Evolutionary conservation across 2,888 invertebrate species (phyloP), one percentile per base, ranked within the genome.

Genomic region (Agonum fuliginosum): DNA sequence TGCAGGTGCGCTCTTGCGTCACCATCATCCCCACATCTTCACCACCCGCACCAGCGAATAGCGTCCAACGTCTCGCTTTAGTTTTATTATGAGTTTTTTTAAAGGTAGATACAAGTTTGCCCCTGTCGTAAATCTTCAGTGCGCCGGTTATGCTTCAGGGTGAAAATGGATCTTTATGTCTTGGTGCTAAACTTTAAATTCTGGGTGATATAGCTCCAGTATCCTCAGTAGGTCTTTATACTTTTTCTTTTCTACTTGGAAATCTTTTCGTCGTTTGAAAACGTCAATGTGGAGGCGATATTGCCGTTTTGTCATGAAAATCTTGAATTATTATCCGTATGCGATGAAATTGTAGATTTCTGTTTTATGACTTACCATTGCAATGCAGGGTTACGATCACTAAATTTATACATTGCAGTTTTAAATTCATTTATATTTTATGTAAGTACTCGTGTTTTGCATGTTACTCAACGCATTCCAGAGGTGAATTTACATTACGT

Each of bases 121-220:
- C 30, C 24, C 54, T 12, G n/a, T 20, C 22, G 24, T 54, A 73
- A 73, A 58, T 73, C 58, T 73, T 22, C 41, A 58, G 73, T 41
- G 6, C 41, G 20, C 37, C 72, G 72, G 20, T 37, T 37, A 37
- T 72, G 54, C 22, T 14, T 54, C 73, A 34, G 30, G 58, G 58
- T 54, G 58, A 58, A 73, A 73, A 73, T 73, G 41, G 73, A 73
- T 54, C 73, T 73, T 73, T 58, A 73, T 58, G 73, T 73, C 10
- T 20, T 8, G 73, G 27, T 73, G 37, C 58, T 54, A 73, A 73
- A 73, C 37, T 73, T 73, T 73, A 73, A 72, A 72, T 51, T 54
- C 54, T 54, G 54, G 54, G 24, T 54, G 54, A 54, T 62, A 62
- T 30, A 62, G 27, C 27, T 62, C 8, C 19, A 8, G 58, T 62